Evolutionary conservation across 1,140 invertebrate species (phyloP).

Genomic region (Bombus soroeensis): DNA sequence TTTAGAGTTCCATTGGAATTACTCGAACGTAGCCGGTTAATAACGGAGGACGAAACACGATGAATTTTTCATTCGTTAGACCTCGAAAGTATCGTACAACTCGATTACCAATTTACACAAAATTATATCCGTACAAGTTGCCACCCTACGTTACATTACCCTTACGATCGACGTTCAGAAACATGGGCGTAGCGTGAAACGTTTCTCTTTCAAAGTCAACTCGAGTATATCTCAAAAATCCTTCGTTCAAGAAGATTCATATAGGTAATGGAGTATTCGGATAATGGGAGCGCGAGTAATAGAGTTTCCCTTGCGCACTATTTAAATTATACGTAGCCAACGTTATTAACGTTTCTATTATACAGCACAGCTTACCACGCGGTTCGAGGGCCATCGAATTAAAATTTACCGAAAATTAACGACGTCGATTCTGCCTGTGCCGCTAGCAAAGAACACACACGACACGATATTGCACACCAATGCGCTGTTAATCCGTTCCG

Average conservation of each 20-base stretch:
- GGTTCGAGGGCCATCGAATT: background rate
- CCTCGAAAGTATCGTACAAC: background rate
- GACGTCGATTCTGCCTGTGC: constrained; percentile 11
- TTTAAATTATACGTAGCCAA: constrained; percentile 1
- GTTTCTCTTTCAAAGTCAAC: background rate
- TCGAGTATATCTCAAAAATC: background rate
- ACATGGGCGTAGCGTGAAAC: background rate
- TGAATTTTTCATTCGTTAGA: background rate
- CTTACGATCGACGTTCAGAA: background rate
- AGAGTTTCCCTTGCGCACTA: constrained; percentile 4
- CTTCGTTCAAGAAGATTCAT: background rate
- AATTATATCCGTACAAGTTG: background rate
- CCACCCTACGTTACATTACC: background rate
- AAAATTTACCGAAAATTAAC: constrained; percentile 32
- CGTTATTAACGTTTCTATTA: background rate
- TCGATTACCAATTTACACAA: background rate
- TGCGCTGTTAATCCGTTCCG: background rate
- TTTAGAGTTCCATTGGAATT: background rate
- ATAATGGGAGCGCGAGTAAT: constrained; percentile 9
- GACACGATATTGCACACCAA: background rate
- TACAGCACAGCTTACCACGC: background rate
- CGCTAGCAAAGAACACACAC: background rate
- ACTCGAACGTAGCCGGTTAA: background rate
- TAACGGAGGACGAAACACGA: background rate
- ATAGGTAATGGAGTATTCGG: background rate